A percentile compares a stretch with the other conserved stretches of the same genome.
Evolutionary conservation across 1,140 invertebrate species (phyloP).

Genomic region (Coenobita brevimanus): DNA sequence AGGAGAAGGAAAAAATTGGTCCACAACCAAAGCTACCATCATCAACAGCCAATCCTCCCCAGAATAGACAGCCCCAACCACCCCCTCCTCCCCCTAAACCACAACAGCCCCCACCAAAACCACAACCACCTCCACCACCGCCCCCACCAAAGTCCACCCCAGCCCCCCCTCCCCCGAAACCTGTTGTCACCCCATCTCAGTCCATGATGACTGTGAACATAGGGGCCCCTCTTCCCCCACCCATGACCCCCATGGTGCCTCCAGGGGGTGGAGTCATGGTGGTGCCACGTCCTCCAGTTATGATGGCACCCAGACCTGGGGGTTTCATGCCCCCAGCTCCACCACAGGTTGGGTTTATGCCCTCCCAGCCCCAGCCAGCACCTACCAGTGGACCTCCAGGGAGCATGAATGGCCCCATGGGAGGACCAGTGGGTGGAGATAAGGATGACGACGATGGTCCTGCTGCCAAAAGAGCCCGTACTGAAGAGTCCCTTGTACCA

Average conservation of each 20-base stretch:
- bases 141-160: conserved; percentile 74
- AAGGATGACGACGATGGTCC: conserved; percentile 84
- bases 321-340: conserved; percentile 53
- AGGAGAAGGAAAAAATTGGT: conserved; percentile 94
- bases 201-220: conserved; percentile 69
- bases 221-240: conserved; percentile 67
- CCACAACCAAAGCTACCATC: conserved; percentile 64
- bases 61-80: conserved; percentile 70
- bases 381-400: conserved; percentile 45
- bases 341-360: conserved; percentile 58
- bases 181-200: conserved; percentile 59
- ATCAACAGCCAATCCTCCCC: conserved; percentile 46
- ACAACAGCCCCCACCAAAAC: conserved; percentile 70
- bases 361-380: conserved; percentile 63
- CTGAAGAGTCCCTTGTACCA: conserved; percentile 93
- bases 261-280: conserved; percentile 67
- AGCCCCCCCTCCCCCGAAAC: conserved; percentile 57
- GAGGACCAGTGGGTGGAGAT: conserved; percentile 42
- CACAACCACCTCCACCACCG: conserved; percentile 71
- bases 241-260: conserved; percentile 69
- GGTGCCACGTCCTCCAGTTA: conserved; percentile 68
- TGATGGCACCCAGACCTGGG: conserved; percentile 67
- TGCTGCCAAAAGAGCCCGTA: conserved; percentile 88
- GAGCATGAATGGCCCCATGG: conserved; percentile 44
- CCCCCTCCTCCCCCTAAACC: conserved; percentile 68